phyloP scores from a whole-genome alignment of 2,113 vertebrate species.

The Chauna torquata region DNA sequence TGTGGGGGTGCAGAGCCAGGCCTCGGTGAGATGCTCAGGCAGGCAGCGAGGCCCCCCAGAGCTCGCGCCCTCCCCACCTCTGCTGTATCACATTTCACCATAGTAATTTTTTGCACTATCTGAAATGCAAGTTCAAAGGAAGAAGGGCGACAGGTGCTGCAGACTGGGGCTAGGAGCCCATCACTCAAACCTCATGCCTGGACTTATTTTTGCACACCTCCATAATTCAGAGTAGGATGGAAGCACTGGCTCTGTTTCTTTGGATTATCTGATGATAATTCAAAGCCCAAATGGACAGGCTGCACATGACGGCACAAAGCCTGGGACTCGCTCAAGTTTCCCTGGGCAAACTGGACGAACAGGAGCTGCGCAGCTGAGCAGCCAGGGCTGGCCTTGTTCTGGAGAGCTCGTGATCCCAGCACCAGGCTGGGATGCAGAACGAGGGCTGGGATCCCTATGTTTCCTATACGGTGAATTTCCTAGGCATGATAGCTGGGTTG shows the following conservation, averaged over 20 bases:
- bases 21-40: not conserved
- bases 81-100: not conserved
- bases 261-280: not conserved
- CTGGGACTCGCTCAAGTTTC: not conserved
- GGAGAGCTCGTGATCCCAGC: not conserved
- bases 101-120: not conserved
- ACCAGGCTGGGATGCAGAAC: not conserved
- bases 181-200: not conserved
- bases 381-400: not conserved
- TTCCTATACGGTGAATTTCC: not conserved
- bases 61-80: not conserved
- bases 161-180: not conserved
- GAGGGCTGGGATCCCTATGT: not conserved
- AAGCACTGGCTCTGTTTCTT: not conserved
- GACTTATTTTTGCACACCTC: not conserved
- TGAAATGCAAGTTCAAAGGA: not conserved
- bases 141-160: not conserved
- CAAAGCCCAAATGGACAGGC: not conserved
- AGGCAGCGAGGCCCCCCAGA: not conserved
- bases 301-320: not conserved
- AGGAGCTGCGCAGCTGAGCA: not conserved
- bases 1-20: not conserved
- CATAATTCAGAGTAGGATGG: not conserved
- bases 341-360: not conserved
- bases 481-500: not conserved